phyloP scores from a whole-genome alignment of 2,113 vertebrate genomes.

The Vimba vimba region DNA sequence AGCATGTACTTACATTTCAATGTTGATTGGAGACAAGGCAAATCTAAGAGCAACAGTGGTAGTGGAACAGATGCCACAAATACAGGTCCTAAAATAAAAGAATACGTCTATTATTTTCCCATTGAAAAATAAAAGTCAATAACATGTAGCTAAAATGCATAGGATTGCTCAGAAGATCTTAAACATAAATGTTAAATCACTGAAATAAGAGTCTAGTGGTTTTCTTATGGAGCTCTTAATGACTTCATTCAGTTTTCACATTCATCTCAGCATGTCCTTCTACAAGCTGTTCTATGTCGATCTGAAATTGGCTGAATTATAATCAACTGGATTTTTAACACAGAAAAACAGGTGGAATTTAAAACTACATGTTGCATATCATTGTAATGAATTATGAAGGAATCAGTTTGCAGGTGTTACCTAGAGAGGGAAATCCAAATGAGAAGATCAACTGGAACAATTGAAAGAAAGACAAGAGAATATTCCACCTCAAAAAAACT shows the following conservation, averaged over 20 bases:
- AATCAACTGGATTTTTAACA: background rate
- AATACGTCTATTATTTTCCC: background rate
- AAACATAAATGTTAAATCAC: background rate
- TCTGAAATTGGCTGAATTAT: background rate
- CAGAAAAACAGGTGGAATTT: background rate
- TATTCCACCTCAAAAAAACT: accelerated
- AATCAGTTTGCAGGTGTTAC: background rate
- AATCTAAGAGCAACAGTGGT: background rate
- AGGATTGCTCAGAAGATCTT: no score
- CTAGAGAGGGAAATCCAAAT: background rate
- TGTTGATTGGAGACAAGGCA: background rate
- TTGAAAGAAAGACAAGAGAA: accelerated
- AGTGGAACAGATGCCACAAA: accelerated
- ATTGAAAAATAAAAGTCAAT: background rate
- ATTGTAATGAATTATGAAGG: background rate
- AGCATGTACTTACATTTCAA: background rate
- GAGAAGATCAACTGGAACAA: accelerated
- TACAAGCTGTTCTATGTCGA: background rate
- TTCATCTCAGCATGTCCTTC: background rate
- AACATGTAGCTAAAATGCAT: background rate
- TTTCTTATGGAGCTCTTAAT: background rate
- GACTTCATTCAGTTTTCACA: background rate
- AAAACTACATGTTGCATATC: background rate
- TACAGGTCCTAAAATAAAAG: accelerated
- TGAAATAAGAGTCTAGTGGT: background rate